These are phyloP conservation scores for Drosophila prosaltans DNA, from an alignment of 1,140 invertebrate species.

Conservation along the genomic window DNA sequence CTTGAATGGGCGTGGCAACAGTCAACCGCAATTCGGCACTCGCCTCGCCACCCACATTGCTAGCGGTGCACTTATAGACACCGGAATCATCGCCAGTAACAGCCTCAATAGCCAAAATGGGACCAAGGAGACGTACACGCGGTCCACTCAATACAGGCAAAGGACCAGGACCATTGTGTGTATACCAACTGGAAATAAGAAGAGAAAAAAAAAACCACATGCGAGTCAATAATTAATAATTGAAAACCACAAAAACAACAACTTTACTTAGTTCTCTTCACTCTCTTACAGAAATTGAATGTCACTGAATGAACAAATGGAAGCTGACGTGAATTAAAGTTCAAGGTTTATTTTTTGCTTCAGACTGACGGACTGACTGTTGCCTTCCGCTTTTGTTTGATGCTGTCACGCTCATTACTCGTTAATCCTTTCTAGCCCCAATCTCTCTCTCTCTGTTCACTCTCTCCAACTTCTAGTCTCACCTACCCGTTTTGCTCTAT, in stretches of 20 bases:
- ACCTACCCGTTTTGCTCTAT: slow-evolving; percentile 45
- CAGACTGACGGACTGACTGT: no score
- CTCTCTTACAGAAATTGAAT: no score
- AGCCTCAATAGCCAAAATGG: slow-evolving; percentile 89
- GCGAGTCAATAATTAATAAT: no score
- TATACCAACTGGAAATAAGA: slow-evolving; percentile 86
- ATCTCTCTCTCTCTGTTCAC: not conserved
- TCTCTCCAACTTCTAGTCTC: not conserved
- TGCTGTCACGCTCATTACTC: slow-evolving; percentile 67
- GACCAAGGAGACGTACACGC: slow-evolving; percentile 87
- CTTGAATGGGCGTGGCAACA: slow-evolving; percentile 88
- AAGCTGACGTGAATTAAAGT: slow-evolving; percentile 16
- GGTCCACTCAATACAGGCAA: slow-evolving; percentile 87
- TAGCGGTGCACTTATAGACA: slow-evolving; percentile 87
- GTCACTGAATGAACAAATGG: no score
- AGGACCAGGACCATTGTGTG: slow-evolving; percentile 87
- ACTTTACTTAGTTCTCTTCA: no score
- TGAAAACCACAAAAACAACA: no score
- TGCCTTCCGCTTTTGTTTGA: slow-evolving; percentile 55
- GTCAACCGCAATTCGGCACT: slow-evolving; percentile 87
- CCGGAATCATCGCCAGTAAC: slow-evolving; percentile 89
- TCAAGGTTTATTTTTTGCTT: slow-evolving; percentile 39
- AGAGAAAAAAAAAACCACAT: no score
- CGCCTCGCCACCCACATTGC: slow-evolving; percentile 88
- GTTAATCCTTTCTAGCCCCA: slow-evolving; percentile 3